Evolutionary conservation across 2,113 vertebrate species (phyloP).

Genomic region (Arizona elegans): DNA sequence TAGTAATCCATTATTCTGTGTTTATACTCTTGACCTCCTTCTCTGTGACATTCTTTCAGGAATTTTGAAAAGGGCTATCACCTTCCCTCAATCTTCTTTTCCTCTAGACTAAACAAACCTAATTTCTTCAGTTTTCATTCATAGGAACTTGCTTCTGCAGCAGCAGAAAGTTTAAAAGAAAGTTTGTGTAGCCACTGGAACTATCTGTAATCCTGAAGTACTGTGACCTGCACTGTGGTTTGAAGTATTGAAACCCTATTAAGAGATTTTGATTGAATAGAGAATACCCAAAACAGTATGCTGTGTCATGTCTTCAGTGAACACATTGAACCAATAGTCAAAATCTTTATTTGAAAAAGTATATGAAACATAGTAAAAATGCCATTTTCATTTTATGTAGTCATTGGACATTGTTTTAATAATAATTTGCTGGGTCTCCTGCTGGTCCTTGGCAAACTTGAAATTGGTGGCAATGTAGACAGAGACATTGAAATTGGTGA

Average conservation of each 20-base stretch:
- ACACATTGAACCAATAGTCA: not conserved
- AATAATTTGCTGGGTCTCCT: not conserved
- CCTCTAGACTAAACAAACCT: not conserved
- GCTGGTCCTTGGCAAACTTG: not conserved
- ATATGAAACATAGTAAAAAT: not conserved
- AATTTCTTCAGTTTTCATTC: not conserved
- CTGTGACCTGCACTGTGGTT: not conserved
- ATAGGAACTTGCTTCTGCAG: not conserved
- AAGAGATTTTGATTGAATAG: not conserved
- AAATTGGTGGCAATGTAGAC: not conserved
- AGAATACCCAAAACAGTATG: not conserved
- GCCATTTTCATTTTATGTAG: not conserved
- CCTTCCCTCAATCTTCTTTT: not conserved
- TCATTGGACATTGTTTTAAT: not conserved
- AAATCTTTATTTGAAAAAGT: not conserved
- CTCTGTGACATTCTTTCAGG: not conserved
- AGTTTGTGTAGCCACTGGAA: not conserved
- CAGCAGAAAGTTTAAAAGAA: not conserved
- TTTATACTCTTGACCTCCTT: not conserved
- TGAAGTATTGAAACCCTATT: not conserved
- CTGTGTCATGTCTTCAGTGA: not conserved
- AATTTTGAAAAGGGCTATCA: not conserved
- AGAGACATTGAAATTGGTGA: not conserved
- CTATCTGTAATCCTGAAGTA: not conserved
- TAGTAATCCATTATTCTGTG: not conserved